Percentiles rank a stretch among this genome's conserved stretches.
Conservation (phyloP, 2,888 invertebrate genomes). For the Sisyra terminalis region DNA sequence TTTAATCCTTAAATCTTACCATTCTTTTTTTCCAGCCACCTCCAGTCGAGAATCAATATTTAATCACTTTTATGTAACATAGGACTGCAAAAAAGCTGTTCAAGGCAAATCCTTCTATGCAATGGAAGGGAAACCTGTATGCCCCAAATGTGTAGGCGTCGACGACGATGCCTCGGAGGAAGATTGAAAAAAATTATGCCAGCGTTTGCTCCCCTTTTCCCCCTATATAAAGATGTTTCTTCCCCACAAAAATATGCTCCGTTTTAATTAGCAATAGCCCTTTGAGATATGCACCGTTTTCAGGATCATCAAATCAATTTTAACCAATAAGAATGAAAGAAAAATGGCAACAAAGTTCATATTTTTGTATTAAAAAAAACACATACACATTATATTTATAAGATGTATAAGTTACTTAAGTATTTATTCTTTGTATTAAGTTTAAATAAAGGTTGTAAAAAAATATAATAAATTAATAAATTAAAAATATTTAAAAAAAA, state of each 20-base stretch:
- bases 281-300: background rate
- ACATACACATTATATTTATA: background rate
- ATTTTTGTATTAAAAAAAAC: conserved; percentile 1
- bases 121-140: conserved; percentile 92
- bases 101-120: conserved; percentile 94
- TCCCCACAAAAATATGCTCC: background rate
- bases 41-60: conserved; percentile 3
- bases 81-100: conserved; percentile 90
- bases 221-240: conserved; percentile 9
- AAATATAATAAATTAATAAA: conserved; percentile 30
- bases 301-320: background rate
- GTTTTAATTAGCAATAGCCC: background rate
- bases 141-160: conserved; percentile 82
- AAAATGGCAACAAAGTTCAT: conserved; percentile 1
- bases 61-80: conserved; percentile 14
- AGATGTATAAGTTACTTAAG: background rate
- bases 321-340: background rate
- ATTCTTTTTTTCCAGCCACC: conserved; percentile 6
- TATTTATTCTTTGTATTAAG: conserved; percentile 28
- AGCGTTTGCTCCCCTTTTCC: conserved; percentile 10
- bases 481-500: conserved; percentile 25
- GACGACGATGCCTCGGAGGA: conserved; percentile 62
- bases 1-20: conserved; percentile 1
- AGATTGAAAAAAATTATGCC: conserved; percentile 17
- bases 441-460: conserved; percentile 30